phyloP scores from a whole-genome alignment of 2,113 vertebrate genomes.

The Perognathus longimembris region DNA sequence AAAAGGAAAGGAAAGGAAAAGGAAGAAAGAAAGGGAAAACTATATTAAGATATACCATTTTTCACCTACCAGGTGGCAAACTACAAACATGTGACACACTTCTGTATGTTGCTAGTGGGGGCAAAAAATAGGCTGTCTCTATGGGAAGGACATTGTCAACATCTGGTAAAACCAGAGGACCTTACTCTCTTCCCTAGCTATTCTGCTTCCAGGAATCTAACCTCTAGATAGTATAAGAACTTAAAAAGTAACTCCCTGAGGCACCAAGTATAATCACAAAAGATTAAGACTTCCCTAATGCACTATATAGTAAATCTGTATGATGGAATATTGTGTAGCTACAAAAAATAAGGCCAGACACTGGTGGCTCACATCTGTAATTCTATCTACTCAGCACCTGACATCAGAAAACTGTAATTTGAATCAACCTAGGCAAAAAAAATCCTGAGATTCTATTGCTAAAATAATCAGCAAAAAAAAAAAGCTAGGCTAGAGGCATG shows the following conservation, averaged over 20 bases:
- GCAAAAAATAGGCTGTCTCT: not conserved
- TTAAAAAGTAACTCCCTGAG: not conserved
- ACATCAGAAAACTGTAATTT: no score
- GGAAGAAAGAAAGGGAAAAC: not conserved
- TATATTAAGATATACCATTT: not conserved
- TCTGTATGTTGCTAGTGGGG: not conserved
- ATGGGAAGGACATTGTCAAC: not conserved
- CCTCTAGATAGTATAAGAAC: not conserved
- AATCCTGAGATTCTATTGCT: no score
- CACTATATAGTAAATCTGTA: not conserved
- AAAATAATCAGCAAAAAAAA: no score
- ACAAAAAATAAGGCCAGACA: not conserved
- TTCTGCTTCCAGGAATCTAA: not conserved
- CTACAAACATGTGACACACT: not conserved
- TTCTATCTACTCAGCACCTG: no score
- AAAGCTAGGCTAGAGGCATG: no score
- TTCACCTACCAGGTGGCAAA: constrained; percentile 36
- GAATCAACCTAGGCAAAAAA: no score
- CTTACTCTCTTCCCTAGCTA: not conserved
- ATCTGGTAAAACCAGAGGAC: not conserved
- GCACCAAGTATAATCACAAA: not conserved
- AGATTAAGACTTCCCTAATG: not conserved
- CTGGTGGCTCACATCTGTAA: no score
- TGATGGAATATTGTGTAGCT: not conserved
- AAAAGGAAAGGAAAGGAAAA: no score